A percentile compares a stretch with the other conserved stretches of the same genome.
Evolutionary conservation across 2,888 invertebrate species (phyloP).

Genomic region (Hetaerina titia): DNA sequence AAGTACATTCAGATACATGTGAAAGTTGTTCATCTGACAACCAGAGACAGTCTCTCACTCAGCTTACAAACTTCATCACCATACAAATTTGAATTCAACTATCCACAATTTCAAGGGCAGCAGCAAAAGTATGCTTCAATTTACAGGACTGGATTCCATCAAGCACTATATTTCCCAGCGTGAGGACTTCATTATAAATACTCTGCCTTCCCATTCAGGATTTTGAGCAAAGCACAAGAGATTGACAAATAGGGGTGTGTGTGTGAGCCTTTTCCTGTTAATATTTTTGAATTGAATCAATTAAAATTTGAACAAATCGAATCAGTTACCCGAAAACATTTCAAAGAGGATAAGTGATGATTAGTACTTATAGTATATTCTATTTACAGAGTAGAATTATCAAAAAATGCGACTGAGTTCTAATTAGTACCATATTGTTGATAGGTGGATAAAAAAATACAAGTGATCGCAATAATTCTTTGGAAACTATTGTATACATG

Average conservation of each 20-base stretch:
- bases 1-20: neutral
- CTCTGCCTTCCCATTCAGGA: neutral
- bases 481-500: too few species aligned
- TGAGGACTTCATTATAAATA: neutral
- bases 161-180: neutral
- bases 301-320: too few species aligned
- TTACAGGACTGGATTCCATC: constrained; percentile 15
- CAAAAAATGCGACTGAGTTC: too few species aligned
- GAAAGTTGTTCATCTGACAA: neutral
- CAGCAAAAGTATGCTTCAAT: neutral
- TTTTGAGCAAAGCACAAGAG: constrained; percentile 60
- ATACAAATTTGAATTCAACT: neutral
- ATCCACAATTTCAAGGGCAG: neutral
- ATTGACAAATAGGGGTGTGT: neutral
- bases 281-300: too few species aligned
- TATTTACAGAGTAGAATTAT: too few species aligned
- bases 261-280: too few species aligned
- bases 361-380: too few species aligned
- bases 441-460: too few species aligned
- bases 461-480: too few species aligned
- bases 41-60: neutral
- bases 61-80: neutral
- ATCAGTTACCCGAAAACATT: too few species aligned
- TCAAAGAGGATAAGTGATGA: too few species aligned
- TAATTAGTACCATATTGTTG: too few species aligned